Conservation (phyloP, 2,888 invertebrate species). For the Brachypterus glaber region DNA sequence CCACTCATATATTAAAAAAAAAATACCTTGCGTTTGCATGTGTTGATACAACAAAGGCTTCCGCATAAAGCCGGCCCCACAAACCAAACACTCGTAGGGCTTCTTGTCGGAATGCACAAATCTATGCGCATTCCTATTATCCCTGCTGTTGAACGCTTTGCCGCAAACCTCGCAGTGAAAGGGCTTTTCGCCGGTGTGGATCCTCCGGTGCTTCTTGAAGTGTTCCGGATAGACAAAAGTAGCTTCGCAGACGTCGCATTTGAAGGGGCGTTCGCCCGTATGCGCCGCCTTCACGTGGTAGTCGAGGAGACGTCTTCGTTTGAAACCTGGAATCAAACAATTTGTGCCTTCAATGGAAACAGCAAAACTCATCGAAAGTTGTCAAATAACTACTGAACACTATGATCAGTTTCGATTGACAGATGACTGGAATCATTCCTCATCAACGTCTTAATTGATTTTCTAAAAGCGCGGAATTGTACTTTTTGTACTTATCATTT, state of each 20-base stretch:
- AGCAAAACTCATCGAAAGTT: too few species aligned
- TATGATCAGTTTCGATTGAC: too few species aligned
- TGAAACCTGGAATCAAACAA: too few species aligned
- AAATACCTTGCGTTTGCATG: slow-evolving; percentile 63
- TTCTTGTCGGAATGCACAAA: slow-evolving; percentile 81
- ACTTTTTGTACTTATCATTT: too few species aligned
- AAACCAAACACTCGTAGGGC: slow-evolving; percentile 73
- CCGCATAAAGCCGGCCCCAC: slow-evolving; percentile 75
- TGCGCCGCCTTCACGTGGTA: slow-evolving; percentile 76
- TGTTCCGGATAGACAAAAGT: slow-evolving; percentile 78
- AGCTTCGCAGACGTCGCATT: slow-evolving; percentile 63
- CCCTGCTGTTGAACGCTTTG: slow-evolving; percentile 73
- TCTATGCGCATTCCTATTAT: slow-evolving; percentile 75
- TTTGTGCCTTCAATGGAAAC: too few species aligned
- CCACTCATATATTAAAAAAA: too few species aligned
- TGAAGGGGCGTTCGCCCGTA: slow-evolving; percentile 67
- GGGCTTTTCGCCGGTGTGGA: slow-evolving; percentile 70
- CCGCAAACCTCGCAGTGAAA: slow-evolving; percentile 64
- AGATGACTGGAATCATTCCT: too few species aligned
- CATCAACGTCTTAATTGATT: too few species aligned
- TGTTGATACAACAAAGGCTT: slow-evolving; percentile 69
- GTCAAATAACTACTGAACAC: too few species aligned
- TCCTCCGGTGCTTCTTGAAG: slow-evolving; percentile 67
- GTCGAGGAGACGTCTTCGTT: slow-evolving; percentile 60
- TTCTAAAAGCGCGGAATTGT: too few species aligned